phyloP scores from a whole-genome alignment of 2,113 vertebrate species.

The Macaca mulatta region DNA sequence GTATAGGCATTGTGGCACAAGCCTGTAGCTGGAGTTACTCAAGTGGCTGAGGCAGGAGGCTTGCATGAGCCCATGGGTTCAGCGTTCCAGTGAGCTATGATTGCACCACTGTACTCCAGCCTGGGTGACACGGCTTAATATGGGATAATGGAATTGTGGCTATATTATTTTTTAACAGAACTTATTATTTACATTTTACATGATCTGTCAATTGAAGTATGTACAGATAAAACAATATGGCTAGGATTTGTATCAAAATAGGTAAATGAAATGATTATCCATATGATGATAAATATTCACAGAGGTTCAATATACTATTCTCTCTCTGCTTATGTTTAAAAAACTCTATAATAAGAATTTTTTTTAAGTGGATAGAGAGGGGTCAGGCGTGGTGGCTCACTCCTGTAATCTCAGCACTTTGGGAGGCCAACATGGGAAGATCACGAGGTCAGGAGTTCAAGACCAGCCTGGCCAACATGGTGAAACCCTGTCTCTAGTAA shows the following conservation, averaged over 20 bases:
- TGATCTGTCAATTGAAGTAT: neutral
- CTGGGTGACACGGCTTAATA: neutral
- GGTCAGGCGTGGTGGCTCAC: too few relatives aligned
- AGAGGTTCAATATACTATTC: neutral
- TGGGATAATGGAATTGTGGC: neutral
- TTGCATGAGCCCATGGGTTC: too few relatives aligned
- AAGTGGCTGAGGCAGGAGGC: too few relatives aligned
- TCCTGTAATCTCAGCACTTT: too few relatives aligned
- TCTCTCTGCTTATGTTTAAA: neutral
- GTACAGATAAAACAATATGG: neutral
- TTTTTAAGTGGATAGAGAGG: neutral
- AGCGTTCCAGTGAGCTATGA: too few relatives aligned
- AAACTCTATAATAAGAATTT: neutral
- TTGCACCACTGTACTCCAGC: too few relatives aligned
- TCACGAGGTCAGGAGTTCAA: too few relatives aligned
- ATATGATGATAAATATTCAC: neutral
- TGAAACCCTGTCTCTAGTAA: too few relatives aligned
- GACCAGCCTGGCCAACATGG: too few relatives aligned
- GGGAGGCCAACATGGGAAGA: too few relatives aligned
- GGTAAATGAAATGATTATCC: neutral
- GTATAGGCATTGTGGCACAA: too few relatives aligned
- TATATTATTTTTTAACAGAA: neutral
- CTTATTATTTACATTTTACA: neutral
- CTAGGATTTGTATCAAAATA: neutral
- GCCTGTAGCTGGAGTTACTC: too few relatives aligned